A percentile compares a stretch with the other conserved stretches of the same genome.
Conservation (phyloP, 1,140 invertebrate genomes). For the Euura lappo region DNA sequence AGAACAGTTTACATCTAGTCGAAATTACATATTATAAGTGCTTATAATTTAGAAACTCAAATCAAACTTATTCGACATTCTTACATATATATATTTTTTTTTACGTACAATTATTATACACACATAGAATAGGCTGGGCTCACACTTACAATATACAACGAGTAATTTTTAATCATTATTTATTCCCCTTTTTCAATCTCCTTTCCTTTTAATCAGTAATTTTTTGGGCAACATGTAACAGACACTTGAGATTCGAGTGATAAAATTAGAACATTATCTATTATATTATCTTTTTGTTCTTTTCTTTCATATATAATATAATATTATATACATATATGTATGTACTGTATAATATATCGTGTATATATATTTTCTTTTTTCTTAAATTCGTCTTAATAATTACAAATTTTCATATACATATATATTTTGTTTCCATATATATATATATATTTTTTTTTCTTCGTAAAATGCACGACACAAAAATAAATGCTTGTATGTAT, state of each 20-base stretch:
- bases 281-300: not conserved
- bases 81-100: too few relatives aligned
- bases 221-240: constrained; percentile 33
- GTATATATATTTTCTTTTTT: too few relatives aligned
- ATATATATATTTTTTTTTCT: constrained; percentile 28
- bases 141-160: constrained; percentile 30
- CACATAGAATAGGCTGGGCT: constrained; percentile 39
- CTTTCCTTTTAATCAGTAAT: not conserved
- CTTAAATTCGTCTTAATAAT: too few relatives aligned
- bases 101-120: constrained; percentile 5
- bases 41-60: constrained; percentile 20
- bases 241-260: constrained; percentile 45
- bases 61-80: constrained; percentile 15
- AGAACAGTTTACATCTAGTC: constrained; percentile 20
- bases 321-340: constrained; percentile 18
- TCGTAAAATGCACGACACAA: constrained; percentile 59
- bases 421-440: not conserved
- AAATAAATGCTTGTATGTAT: constrained; percentile 57
- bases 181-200: too few relatives aligned
- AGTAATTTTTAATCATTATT: not conserved
- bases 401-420: not conserved
- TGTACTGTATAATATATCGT: not conserved
- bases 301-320: constrained; percentile 14
- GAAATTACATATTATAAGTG: constrained; percentile 23
- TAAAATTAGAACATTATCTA: constrained; percentile 13